Evolutionary conservation across 2,888 invertebrate species (phyloP).

Genomic region (Galeruca laticollis): DNA sequence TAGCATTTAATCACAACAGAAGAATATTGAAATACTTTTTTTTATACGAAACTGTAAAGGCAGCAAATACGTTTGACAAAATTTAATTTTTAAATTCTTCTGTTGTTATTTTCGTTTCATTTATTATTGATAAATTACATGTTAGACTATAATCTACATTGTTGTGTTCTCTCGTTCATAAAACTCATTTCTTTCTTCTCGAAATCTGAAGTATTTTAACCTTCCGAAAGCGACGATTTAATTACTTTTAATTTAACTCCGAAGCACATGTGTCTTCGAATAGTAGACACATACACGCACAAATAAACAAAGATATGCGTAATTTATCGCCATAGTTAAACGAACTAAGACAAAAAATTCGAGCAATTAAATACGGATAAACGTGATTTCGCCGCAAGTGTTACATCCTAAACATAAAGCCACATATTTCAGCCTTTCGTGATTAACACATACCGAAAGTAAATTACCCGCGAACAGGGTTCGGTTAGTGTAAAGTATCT

Average conservation of each 20-base stretch:
- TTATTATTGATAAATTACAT: too few relatives aligned
- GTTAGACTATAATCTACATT: too few relatives aligned
- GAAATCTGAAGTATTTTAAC: background rate
- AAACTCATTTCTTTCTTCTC: background rate
- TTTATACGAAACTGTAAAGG: too few relatives aligned
- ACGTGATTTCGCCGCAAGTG: slow-evolving; percentile 27
- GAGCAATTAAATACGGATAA: slow-evolving; percentile 35
- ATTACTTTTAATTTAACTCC: slow-evolving; percentile 8
- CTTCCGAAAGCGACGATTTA: slow-evolving; percentile 7
- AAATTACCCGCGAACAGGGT: slow-evolving; percentile 62
- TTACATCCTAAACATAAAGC: slow-evolving; percentile 36
- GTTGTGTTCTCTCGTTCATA: too few relatives aligned
- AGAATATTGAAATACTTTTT: too few relatives aligned
- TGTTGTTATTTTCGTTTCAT: too few relatives aligned
- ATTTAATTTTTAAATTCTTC: too few relatives aligned
- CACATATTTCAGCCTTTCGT: slow-evolving; percentile 40
- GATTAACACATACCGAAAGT: slow-evolving; percentile 51
- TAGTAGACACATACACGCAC: background rate
- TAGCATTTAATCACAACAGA: too few relatives aligned
- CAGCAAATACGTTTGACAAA: too few relatives aligned
- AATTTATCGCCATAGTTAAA: slow-evolving; percentile 25
- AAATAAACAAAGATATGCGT: slow-evolving; percentile 19
- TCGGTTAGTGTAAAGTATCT: slow-evolving; percentile 56
- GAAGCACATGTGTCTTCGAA: slow-evolving; percentile 4
- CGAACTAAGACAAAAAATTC: slow-evolving; percentile 24